These are phyloP conservation scores for Taeniopygia guttata DNA, from an alignment of 2,797 vertebrate species.

Conservation along the genomic window DNA sequence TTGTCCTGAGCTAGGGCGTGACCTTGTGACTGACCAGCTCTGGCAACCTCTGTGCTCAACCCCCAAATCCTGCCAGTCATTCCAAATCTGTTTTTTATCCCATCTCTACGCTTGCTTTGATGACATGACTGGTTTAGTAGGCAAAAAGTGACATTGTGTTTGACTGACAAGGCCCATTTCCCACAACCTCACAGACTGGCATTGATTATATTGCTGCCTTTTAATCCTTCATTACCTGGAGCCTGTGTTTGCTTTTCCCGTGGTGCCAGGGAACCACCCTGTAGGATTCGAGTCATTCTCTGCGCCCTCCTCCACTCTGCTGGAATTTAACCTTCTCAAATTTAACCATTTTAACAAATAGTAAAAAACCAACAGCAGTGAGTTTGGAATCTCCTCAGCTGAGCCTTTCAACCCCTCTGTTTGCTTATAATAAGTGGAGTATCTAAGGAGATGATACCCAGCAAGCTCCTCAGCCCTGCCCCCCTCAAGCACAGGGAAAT, in stretches of 20 bases:
- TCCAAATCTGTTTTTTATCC: neutral
- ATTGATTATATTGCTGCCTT: neutral
- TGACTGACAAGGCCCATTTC: constrained; percentile 22
- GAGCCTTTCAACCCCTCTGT: neutral
- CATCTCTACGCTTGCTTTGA: neutral
- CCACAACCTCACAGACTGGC: neutral
- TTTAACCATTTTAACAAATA: neutral
- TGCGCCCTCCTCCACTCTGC: neutral
- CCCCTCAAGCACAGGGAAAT: neutral
- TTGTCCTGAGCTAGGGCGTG: neutral
- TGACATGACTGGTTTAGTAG: neutral
- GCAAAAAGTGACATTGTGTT: neutral
- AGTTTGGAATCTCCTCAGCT: neutral
- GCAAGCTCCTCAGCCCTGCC: neutral
- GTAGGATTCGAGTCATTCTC: neutral
- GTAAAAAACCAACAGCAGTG: neutral
- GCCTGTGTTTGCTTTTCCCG: neutral
- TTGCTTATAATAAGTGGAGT: neutral
- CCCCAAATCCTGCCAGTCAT: neutral
- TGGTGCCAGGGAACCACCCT: neutral
- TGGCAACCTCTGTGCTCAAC: neutral
- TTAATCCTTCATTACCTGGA: constrained; percentile 22
- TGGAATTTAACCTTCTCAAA: neutral
- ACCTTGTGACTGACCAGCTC: neutral
- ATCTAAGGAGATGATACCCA: constrained; percentile 5